phyloP scores from a whole-genome alignment of 2,113 vertebrate genomes.

The Micronycteris hirsuta region DNA sequence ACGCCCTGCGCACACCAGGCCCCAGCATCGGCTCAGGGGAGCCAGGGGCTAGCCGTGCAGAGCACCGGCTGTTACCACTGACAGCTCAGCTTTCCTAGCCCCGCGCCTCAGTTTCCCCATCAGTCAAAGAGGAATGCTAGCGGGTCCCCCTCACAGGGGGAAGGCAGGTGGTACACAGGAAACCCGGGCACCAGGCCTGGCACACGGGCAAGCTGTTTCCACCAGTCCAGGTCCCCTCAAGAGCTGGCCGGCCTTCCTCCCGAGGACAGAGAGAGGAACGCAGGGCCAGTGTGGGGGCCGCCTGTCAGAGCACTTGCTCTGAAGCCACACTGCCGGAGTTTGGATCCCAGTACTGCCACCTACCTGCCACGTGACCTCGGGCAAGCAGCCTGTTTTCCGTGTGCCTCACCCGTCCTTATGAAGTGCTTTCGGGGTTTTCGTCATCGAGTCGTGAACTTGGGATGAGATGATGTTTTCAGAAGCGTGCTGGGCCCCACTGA shows the following conservation, averaged over 20 bases:
- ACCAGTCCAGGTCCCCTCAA: background rate
- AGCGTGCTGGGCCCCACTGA: accelerated
- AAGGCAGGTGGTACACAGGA: accelerated
- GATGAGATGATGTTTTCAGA: background rate
- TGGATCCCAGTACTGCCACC: accelerated
- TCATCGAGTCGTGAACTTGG: accelerated
- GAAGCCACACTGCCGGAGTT: background rate
- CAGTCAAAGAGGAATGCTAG: background rate
- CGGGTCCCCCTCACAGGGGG: too few relatives aligned
- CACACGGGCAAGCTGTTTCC: accelerated
- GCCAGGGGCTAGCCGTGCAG: background rate
- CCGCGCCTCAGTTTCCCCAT: background rate
- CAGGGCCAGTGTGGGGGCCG: accelerated
- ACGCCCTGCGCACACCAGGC: background rate
- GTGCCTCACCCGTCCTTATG: background rate
- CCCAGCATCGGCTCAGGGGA: background rate
- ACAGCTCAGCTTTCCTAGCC: accelerated
- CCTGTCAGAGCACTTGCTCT: accelerated
- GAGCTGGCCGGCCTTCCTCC: background rate
- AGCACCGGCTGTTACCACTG: accelerated
- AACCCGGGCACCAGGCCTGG: background rate
- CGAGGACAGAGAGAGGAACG: accelerated
- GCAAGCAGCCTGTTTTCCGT: accelerated
- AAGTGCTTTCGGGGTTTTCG: accelerated
- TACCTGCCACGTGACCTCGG: accelerated